Percentiles rank a stretch among this genome's conserved stretches.
Evolutionary conservation across 2,113 vertebrate genomes (phyloP).

Genomic region (mouse (Mus musculus)): GRCm39 chr11:68482501-68483000

Average conservation of each 20-base stretch:
- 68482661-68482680: background rate
- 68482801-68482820: background rate
- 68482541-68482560: background rate
- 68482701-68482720: constrained; percentile 72
- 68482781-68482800: background rate
- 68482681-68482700: constrained; percentile 26
- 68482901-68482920: background rate
- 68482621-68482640: background rate
- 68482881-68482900: background rate
- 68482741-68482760: background rate
- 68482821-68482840: too few relatives aligned
- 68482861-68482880: background rate
- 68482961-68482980: background rate
- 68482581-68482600: background rate
- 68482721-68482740: constrained; percentile 41
- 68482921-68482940: background rate
- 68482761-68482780: background rate
- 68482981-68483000: background rate
- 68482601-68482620: background rate
- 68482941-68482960: background rate
- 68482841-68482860: too few relatives aligned
- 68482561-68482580: background rate
- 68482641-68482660: background rate
- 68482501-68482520: rapidly evolving
- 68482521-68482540: background rate